Base-by-base conservation (phyloP, 2,797 vertebrate species). In the Pipistrellus pipistrellus region DNA sequence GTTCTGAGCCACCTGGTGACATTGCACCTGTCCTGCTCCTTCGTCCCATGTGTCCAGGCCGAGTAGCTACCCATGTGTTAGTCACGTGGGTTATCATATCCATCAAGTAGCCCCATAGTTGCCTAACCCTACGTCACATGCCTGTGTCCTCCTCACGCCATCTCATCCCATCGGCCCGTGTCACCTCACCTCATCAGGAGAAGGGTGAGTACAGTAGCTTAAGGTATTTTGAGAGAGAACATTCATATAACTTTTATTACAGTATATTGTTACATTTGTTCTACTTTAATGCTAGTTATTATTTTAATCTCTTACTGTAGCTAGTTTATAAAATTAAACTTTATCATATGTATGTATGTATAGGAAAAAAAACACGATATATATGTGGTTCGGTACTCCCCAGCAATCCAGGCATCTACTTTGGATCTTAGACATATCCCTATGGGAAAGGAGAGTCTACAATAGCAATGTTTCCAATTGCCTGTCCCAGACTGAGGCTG, bases 111-210 rank as follows among this genome's bases (percentile, higher is more conserved):
- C 41, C 41, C 30, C 12, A 44, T 9, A 15, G 57, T 44, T n/a
- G 57, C 78, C 38, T 8, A 20, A 44, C 1, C 0, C 57, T 15
- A 1, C 2, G 0, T 15, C 78, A 59, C 35, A 10, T 18, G 15
- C 53, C 77, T 41, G 32, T 15, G 25, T 59, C 35, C 77, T 30
- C 35, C 14, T 59, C 25, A 25, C 23, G 27, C n/a, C 2, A 30
- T 23, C 41, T 81, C 30, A 6, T 46, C 30, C 9, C 7, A 6
- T 23, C 8, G 0, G 41, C 59, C 30, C 8, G 18, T 8, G 12
- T 21, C 57, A 21, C 18, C 38, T 46, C 18, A 5, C 78, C 20
- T 20, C 38, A 30, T 30, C 35, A 62, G 38, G 62, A 21, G 11
- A 64, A 64, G 41, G 80, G 18, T 21, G 18, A 48, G 18, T 8